These are phyloP conservation scores for Erebia ligea DNA, from an alignment of 2,888 invertebrate species.

Conservation along the genomic window DNA sequence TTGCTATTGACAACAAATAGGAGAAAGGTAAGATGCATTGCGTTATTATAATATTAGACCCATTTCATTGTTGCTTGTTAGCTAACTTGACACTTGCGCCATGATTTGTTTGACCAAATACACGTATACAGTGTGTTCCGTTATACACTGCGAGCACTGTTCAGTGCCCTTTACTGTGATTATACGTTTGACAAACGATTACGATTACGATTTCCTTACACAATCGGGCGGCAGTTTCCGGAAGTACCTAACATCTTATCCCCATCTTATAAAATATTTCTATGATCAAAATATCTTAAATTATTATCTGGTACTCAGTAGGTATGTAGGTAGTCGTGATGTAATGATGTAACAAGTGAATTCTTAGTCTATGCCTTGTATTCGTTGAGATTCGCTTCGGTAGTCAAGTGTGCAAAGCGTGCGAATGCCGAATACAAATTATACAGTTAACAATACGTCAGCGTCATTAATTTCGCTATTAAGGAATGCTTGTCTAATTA, in stretches of 20 bases:
- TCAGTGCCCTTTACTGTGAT: too few relatives aligned
- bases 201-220: too few relatives aligned
- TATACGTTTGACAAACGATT: too few relatives aligned
- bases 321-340: background rate
- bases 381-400: slow-evolving; percentile 11
- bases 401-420: slow-evolving; percentile 9
- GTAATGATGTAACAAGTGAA: slow-evolving; percentile 1
- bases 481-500: slow-evolving; percentile 10
- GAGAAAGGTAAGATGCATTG: slow-evolving; percentile 58
- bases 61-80: background rate
- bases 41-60: background rate
- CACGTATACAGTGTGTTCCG: too few relatives aligned
- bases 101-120: too few relatives aligned
- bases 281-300: too few relatives aligned
- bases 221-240: too few relatives aligned
- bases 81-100: too few relatives aligned
- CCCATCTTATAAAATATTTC: too few relatives aligned
- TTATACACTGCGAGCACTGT: too few relatives aligned
- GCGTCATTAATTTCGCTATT: background rate
- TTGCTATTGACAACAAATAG: slow-evolving; percentile 57
- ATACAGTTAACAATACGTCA: background rate
- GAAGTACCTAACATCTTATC: too few relatives aligned
- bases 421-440: slow-evolving; percentile 11
- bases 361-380: background rate
- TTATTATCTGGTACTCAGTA: background rate